phyloP scores from a whole-genome alignment of 2,113 vertebrate species.

The Ellobius talpinus region DNA sequence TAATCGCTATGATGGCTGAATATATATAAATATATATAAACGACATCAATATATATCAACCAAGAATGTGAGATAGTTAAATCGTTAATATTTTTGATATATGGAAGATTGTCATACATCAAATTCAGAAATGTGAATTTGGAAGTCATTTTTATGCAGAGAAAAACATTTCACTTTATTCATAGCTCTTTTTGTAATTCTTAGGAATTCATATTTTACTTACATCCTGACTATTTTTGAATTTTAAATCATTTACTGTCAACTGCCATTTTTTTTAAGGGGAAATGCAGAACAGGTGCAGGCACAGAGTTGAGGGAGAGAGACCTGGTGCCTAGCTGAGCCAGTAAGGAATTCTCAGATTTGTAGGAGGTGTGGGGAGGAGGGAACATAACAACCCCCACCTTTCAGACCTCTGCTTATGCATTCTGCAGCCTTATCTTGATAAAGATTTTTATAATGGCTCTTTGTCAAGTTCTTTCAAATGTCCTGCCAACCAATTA shows the following conservation, averaged over 20 bases:
- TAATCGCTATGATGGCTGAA: not conserved
- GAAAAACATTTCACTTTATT: slow-evolving; percentile 47
- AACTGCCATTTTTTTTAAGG: not conserved
- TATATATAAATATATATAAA: not conserved
- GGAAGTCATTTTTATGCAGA: slow-evolving; percentile 24
- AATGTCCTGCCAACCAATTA: slow-evolving; percentile 42
- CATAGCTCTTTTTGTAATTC: slow-evolving; percentile 5
- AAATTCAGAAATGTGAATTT: slow-evolving; percentile 23
- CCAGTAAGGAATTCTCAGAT: not conserved
- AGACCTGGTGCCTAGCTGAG: not conserved
- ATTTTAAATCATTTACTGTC: not conserved
- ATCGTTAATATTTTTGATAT: slow-evolving; percentile 7
- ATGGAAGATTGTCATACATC: not conserved
- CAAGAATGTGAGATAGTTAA: slow-evolving; percentile 13
- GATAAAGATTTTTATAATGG: slow-evolving; percentile 30
- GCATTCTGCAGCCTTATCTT: slow-evolving; percentile 25
- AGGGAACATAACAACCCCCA: not conserved
- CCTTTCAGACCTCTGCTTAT: not conserved
- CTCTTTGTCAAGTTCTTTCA: slow-evolving; percentile 54
- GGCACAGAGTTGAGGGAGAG: not conserved
- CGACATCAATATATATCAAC: not conserved
- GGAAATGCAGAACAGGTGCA: not conserved
- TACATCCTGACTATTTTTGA: not conserved
- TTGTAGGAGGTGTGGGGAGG: not conserved
- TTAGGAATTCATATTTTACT: slow-evolving; percentile 12